Conservation (phyloP, 2,888 invertebrate species). For the Spisula subtruncata region DNA sequence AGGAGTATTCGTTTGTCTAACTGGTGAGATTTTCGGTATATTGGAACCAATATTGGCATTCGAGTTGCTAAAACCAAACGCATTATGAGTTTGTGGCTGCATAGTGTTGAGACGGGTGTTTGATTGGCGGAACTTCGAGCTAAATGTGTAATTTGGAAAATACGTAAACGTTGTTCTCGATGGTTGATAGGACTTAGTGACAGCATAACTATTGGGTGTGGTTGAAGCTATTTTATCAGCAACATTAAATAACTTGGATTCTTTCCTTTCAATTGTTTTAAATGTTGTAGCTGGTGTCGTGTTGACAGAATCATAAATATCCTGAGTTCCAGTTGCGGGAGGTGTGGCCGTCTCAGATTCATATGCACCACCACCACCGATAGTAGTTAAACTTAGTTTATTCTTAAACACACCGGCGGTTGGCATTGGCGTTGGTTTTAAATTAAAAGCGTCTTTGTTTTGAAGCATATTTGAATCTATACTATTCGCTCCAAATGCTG, state of each 20-base stretch:
- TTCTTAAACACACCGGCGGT: background rate
- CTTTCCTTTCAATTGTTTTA: background rate
- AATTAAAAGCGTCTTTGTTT: background rate
- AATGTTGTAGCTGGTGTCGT: background rate
- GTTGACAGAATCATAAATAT: background rate
- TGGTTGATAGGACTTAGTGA: background rate
- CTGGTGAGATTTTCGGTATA: background rate
- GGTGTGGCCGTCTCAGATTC: background rate
- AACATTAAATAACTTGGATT: background rate
- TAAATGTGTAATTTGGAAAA: constrained; percentile 33
- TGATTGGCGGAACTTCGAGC: background rate
- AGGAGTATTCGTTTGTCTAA: background rate
- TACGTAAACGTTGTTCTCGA: constrained; percentile 24
- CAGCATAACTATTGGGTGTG: background rate
- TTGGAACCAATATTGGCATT: background rate
- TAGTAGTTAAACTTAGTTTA: background rate
- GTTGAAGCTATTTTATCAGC: constrained; percentile 28
- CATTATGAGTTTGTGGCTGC: background rate
- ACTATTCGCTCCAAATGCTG: background rate
- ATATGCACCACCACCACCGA: background rate
- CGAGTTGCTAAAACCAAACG: background rate
- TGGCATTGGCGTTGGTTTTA: background rate
- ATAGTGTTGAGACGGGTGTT: background rate
- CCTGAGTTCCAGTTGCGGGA: background rate
- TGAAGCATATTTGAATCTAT: background rate